Percentiles rank a stretch among this genome's conserved stretches.
Conservation (phyloP, 2,888 invertebrate species). For the Nipponacmea schrenckii region DNA sequence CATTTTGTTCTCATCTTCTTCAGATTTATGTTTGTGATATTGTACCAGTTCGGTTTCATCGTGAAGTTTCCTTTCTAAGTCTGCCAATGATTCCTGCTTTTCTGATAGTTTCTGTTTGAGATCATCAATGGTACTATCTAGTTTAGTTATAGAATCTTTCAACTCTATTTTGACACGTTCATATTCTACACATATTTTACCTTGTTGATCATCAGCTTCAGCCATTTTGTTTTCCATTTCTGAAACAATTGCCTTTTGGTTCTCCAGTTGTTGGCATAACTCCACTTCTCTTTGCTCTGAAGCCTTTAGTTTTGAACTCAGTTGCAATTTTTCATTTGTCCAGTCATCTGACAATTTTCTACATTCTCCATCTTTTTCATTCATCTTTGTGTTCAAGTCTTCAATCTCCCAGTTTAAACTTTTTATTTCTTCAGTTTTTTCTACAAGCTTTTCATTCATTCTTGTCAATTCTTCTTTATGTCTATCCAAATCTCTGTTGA, state of each 20-base stretch:
- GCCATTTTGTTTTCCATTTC: conserved; percentile 18
- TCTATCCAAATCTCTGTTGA: conserved; percentile 23
- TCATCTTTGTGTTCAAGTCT: conserved; percentile 12
- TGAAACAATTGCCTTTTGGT: conserved; percentile 21
- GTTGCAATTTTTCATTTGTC: conserved; percentile 6
- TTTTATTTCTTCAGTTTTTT: conserved; percentile 15
- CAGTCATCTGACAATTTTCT: background rate
- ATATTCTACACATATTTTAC: background rate
- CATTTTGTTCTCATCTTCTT: conserved; percentile 17
- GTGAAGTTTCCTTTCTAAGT: conserved; percentile 21
- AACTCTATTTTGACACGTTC: conserved; percentile 14
- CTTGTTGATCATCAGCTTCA: conserved; percentile 16
- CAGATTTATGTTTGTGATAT: conserved; percentile 23
- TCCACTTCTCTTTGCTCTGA: conserved; percentile 8
- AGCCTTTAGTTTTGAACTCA: conserved; percentile 15
- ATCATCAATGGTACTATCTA: conserved; percentile 10
- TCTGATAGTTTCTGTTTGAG: conserved; percentile 10
- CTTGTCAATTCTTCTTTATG: conserved; percentile 19
- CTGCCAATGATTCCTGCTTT: conserved; percentile 15
- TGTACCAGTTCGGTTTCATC: conserved; percentile 21
- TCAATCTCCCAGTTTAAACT: conserved; percentile 15
- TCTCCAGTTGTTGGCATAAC: conserved; percentile 24
- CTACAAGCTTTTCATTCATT: conserved; percentile 11
- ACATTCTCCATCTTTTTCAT: conserved; percentile 20
- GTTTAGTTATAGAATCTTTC: conserved; percentile 15